Percentiles rank a stretch among this genome's conserved stretches.
These are phyloP conservation scores for Calonectris borealis DNA, from an alignment of 2,113 vertebrate species.

Conservation along the genomic window DNA sequence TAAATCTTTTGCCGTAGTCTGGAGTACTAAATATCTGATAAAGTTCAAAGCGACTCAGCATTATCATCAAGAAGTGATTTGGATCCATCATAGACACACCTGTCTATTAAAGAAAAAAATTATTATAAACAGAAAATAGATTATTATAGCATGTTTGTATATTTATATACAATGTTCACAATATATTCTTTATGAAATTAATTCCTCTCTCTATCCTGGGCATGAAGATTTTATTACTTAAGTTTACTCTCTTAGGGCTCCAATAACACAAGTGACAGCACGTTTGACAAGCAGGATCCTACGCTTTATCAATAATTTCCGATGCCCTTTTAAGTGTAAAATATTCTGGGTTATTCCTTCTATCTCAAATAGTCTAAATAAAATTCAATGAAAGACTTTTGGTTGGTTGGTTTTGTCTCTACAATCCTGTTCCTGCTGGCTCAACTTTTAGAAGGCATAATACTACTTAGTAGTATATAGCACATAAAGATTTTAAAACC, in stretches of 20 bases:
- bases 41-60: slow-evolving; percentile 94
- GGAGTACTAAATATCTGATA: slow-evolving; percentile 92
- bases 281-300: not conserved
- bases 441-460: not conserved
- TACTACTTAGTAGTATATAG: not conserved
- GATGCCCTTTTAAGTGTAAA: not conserved
- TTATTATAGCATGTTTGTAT: not conserved
- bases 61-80: slow-evolving; percentile 97
- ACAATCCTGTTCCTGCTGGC: not conserved
- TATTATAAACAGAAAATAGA: not conserved
- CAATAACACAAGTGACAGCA: not conserved
- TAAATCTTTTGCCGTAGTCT: slow-evolving; percentile 90
- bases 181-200: not conserved
- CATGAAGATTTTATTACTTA: not conserved
- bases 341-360: not conserved
- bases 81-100: slow-evolving; percentile 99
- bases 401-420: not conserved
- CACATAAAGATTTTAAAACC: not conserved
- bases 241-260: not conserved
- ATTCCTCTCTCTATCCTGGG: not conserved
- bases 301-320: not conserved
- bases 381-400: not conserved
- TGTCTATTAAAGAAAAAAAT: slow-evolving; percentile 75
- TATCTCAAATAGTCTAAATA: not conserved
- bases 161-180: not conserved